Conservation (phyloP, 2,113 vertebrate species). For the Turnix velox region DNA sequence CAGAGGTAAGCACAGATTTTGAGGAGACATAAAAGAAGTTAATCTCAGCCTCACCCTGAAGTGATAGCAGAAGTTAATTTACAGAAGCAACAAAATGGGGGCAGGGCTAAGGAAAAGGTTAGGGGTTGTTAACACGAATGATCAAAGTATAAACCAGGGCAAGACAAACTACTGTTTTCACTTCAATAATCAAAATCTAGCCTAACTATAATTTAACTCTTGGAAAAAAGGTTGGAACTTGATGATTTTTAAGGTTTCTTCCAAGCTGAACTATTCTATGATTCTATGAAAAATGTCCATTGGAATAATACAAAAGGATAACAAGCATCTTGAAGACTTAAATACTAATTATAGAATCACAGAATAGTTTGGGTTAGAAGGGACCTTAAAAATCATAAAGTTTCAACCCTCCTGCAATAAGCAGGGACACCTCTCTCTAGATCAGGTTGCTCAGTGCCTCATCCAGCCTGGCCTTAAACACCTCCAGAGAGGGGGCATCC, state of each 20-base stretch:
- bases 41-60: constrained; percentile 12
- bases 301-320: not conserved
- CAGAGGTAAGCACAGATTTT: not conserved
- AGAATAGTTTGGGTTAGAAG: too few species aligned
- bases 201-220: not conserved
- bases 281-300: not conserved
- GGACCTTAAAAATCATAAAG: too few species aligned
- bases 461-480: too few species aligned
- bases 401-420: too few species aligned
- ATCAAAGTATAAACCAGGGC: constrained; percentile 36
- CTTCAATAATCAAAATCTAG: constrained; percentile 14
- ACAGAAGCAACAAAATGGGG: constrained; percentile 10
- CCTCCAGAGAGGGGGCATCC: too few species aligned
- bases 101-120: constrained; percentile 29
- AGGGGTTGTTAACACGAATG: constrained; percentile 46
- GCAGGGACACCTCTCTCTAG: too few species aligned
- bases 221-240: too few species aligned
- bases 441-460: too few species aligned
- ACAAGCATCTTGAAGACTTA: not conserved
- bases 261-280: too few species aligned
- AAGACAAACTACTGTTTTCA: constrained; percentile 25
- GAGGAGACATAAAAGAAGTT: constrained; percentile 2
- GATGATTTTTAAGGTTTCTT: too few species aligned
- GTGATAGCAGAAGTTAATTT: constrained; percentile 52
- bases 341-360: too few species aligned